Evolutionary conservation across 2,113 vertebrate species (phyloP), one percentile per base, ranked within the genome.

Genomic region (Paramormyrops kingsleyae): DNA sequence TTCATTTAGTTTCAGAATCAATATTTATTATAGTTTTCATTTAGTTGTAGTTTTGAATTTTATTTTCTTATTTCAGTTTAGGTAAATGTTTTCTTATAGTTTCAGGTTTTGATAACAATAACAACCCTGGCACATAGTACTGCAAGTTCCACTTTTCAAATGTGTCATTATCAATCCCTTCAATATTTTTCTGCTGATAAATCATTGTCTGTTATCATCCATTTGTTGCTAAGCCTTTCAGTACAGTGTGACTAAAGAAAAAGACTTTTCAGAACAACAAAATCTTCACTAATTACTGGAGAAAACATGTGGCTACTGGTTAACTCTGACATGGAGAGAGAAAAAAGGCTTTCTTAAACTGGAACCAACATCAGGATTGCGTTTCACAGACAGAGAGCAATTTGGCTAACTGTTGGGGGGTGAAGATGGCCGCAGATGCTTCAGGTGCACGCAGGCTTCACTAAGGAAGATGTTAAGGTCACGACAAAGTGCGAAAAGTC

Each of bases 351-450:
- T 52, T 46, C 53, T 89, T 91, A 91, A 85, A 84, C 91, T 90
- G 35, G 39, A 44, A 92, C 91, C 90, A 89, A 87, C 62, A 39
- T n/a, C 44, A 84, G 8, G 83, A 5, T 53, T 47, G 12, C 44
- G 17, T 56, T 91, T 83, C 31, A 19, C 88, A 89, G 90, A 92
- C 66, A 66, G 89, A 66, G 21, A 70, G 89, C 90, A 92, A 92
- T 90, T 90, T 89, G 90, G 88, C 62, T 88, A 90, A 87, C 89
- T 27, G 87, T 87, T 88, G 91, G 9, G 90, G 90, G 89, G 91
- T 92, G 91, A 70, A 74, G 53, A 47, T 44, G 35, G 59, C 84
- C 2, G 9, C 5, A 83, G 77, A 83, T 12, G 21, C 44, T 59
- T 74, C 88, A 89, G 77, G 83, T 21, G 44, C 17, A 39, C 50